phyloP scores from a whole-genome alignment of 2,797 vertebrate species.

The Rhynchonycteris naso region DNA sequence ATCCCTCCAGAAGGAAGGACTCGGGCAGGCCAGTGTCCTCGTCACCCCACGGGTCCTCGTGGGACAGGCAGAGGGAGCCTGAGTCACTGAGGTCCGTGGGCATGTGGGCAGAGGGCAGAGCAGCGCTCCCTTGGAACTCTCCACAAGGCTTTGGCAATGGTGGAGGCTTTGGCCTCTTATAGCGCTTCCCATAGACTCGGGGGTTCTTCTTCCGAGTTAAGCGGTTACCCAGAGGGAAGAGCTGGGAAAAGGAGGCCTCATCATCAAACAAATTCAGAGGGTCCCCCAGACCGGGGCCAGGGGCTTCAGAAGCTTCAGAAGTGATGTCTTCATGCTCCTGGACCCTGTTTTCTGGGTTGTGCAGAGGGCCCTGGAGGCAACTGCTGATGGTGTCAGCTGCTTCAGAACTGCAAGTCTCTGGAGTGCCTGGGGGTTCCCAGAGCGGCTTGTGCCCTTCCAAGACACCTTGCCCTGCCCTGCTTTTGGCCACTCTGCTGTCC shows the following conservation, averaged over 20 bases:
- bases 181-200: conserved; percentile 93
- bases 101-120: conserved; percentile 82
- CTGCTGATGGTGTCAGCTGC: rapidly evolving
- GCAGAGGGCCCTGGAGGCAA: rapidly evolving
- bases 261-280: conserved; percentile 91
- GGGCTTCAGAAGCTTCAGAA: rapidly evolving
- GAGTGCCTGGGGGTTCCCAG: not conserved
- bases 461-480: rapidly evolving
- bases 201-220: conserved; percentile 92
- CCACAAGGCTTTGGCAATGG: conserved; percentile 51
- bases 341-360: not conserved
- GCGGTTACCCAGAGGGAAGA: conserved; percentile 93
- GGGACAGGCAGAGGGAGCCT: conserved; percentile 85
- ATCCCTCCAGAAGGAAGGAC: conserved; percentile 91
- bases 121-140: conserved; percentile 48
- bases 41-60: conserved; percentile 88
- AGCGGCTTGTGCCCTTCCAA: rapidly evolving
- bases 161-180: conserved; percentile 87
- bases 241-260: conserved; percentile 92
- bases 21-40: conserved; percentile 91
- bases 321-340: conserved; percentile 42
- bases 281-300: conserved; percentile 39
- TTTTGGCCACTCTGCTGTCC: conserved; percentile 46
- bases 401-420: rapidly evolving
- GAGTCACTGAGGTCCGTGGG: conserved; percentile 85